Evolutionary conservation across 2,113 vertebrate genomes (phyloP), one percentile per base, ranked within the genome.

Genomic region (Rhineura floridana): DNA sequence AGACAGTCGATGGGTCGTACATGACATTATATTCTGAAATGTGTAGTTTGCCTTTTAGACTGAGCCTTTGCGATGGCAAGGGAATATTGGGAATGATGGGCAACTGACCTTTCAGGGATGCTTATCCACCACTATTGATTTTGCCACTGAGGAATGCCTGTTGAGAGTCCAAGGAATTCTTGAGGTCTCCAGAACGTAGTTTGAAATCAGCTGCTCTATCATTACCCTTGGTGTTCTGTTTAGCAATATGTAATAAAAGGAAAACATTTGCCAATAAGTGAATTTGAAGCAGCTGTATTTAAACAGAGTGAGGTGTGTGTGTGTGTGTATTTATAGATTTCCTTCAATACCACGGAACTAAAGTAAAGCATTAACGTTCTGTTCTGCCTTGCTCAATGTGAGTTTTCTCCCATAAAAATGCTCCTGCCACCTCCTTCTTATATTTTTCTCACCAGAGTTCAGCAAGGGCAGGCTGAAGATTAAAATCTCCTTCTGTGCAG

Each of bases 401-500:
- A 7, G 33, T 15, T 70, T 87, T 83, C 86, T 0, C 3, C 81
- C 70, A 83, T 75, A 33, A 87, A 87, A 93, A 91, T 88, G 88
- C 91, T 55, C 73, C 13, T 63, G 72, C 89, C 87, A 5, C 13
- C 52, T 88, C 92, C 92, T 63, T 85, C 28, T 90, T 89, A 87
- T 0, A 85, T 80, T 90, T 93, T 69, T 70, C 88, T 52, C 86
- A 94, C 86, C 28, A 82, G 81, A 52, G 59, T 70, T 94, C 85
- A 83, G 50, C 81, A 52, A 73, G 76, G 55, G 93, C 78, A 93
- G 81, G n/a, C 13, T 72, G 33, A 89, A 93, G 87, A 94, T 92
- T 91, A 89, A 95, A 95, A 94, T 89, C 65, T 92, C 15, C 62
- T 85, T 87, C 42, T 85, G 85, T 91, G 67, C 36, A 39, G 50